A percentile compares a stretch with the other conserved stretches of the same genome.
Conservation (phyloP, 2,888 invertebrate genomes). For the Pilophorus perplexus region DNA sequence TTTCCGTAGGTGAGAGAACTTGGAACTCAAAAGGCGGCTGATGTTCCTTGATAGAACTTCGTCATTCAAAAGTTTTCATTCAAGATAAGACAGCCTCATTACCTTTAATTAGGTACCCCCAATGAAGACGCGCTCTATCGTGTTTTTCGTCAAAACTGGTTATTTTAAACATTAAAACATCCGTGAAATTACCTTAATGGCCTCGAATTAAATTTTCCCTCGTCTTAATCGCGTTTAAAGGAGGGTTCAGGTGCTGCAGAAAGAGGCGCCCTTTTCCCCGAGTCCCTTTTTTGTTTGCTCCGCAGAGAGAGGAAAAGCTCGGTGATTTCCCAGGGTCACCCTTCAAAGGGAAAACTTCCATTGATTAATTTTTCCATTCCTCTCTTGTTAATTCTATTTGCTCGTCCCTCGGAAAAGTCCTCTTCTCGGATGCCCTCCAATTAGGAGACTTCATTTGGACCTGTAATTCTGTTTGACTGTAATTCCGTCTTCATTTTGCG, state of each 20-base stretch:
- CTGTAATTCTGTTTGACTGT: constrained; percentile 23
- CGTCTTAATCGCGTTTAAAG: constrained; percentile 4
- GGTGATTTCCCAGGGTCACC: constrained; percentile 3
- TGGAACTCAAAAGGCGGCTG: too few relatives aligned
- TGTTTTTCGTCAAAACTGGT: neutral
- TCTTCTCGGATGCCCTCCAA: neutral
- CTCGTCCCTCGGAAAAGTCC: neutral
- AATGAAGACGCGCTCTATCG: too few relatives aligned
- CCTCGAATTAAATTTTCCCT: constrained; percentile 9
- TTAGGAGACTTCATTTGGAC: constrained; percentile 27
- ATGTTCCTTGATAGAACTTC: too few relatives aligned
- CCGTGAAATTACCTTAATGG: constrained; percentile 14
- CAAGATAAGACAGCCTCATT: too few relatives aligned
- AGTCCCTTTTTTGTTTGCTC: neutral
- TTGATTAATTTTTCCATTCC: constrained; percentile 34
- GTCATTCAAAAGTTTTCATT: too few relatives aligned
- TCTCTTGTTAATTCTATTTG: constrained; percentile 20
- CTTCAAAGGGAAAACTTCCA: constrained; percentile 22
- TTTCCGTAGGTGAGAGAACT: too few relatives aligned
- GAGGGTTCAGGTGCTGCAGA: too few relatives aligned
- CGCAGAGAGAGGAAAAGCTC: neutral
- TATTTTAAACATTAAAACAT: constrained; percentile 17
- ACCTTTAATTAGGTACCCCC: too few relatives aligned
- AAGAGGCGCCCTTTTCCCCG: neutral
- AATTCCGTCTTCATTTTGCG: neutral